phyloP scores from a whole-genome alignment of 1,140 invertebrate genomes.

The Pararge aegeria region DNA sequence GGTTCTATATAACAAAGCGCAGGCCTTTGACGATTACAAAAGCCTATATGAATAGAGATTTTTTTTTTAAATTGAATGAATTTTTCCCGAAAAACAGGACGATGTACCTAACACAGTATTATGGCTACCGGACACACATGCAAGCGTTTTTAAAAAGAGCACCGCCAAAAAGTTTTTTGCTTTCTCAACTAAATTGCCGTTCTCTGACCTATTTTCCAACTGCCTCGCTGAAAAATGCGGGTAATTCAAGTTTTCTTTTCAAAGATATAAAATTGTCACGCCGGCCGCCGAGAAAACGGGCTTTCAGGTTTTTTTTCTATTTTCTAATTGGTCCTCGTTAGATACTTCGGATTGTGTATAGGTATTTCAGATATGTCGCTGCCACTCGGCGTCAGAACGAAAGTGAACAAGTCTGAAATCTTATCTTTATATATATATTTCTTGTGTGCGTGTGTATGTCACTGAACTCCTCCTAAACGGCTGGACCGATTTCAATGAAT shows the following conservation, averaged over 20 bases:
- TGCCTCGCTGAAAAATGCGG: constrained; percentile 15
- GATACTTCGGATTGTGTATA: neutral
- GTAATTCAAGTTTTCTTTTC: constrained; percentile 14
- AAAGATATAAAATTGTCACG: constrained; percentile 17
- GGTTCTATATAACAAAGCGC: neutral
- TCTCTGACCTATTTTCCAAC: constrained; percentile 24
- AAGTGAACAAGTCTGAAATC: too few species aligned
- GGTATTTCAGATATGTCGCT: neutral
- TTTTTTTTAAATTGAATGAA: neutral
- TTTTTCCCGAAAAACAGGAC: neutral
- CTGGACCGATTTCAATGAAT: too few species aligned
- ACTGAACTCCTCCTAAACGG: too few species aligned
- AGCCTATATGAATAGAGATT: neutral
- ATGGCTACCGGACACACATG: constrained; percentile 18
- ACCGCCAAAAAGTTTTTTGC: constrained; percentile 26
- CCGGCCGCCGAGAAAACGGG: constrained; percentile 10
- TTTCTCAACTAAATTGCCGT: constrained; percentile 19
- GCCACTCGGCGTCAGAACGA: neutral
- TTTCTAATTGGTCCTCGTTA: constrained; percentile 1
- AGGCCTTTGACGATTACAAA: neutral
- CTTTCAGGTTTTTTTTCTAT: constrained; percentile 6
- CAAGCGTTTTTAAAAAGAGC: constrained; percentile 23
- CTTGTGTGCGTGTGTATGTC: too few species aligned
- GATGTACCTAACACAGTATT: neutral
- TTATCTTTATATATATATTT: too few species aligned